Evolutionary conservation across 2,888 invertebrate genomes (phyloP).

Genomic region (Strigamia crassipes): DNA sequence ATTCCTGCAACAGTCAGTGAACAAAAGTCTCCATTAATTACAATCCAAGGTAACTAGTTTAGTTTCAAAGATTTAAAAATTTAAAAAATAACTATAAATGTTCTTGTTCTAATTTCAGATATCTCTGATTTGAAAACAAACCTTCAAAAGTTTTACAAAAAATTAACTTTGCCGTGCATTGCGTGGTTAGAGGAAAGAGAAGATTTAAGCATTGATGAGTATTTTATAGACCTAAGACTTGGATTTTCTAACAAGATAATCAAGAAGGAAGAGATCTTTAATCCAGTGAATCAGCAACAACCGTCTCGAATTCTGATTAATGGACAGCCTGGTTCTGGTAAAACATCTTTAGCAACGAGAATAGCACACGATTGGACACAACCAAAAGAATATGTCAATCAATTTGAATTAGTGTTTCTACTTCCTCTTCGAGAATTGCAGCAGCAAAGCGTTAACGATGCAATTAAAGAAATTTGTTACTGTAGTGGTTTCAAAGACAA

Average conservation of each 20-base stretch:
- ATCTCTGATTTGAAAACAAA: background rate
- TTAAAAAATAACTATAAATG: too few relatives aligned
- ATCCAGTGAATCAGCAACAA: background rate
- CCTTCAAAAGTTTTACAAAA: background rate
- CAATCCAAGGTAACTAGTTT: too few relatives aligned
- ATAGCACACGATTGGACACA: background rate
- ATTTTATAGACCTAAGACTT: background rate
- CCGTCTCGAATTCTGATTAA: background rate
- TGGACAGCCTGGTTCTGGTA: conserved; percentile 1
- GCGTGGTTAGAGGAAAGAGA: background rate
- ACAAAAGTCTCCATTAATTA: too few relatives aligned
- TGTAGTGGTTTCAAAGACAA: background rate
- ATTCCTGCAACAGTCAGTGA: too few relatives aligned
- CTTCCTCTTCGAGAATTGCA: background rate
- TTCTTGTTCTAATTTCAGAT: too few relatives aligned
- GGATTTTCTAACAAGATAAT: background rate
- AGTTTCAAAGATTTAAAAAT: too few relatives aligned
- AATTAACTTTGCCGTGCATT: background rate
- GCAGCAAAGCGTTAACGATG: background rate
- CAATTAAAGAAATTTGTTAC: background rate
- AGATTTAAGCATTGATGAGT: background rate
- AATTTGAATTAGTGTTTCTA: background rate
- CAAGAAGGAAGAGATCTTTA: background rate
- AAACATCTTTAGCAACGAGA: background rate
- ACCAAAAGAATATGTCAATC: background rate